phyloP scores from a whole-genome alignment of 1,140 invertebrate species.

The Zophobas atratus region DNA sequence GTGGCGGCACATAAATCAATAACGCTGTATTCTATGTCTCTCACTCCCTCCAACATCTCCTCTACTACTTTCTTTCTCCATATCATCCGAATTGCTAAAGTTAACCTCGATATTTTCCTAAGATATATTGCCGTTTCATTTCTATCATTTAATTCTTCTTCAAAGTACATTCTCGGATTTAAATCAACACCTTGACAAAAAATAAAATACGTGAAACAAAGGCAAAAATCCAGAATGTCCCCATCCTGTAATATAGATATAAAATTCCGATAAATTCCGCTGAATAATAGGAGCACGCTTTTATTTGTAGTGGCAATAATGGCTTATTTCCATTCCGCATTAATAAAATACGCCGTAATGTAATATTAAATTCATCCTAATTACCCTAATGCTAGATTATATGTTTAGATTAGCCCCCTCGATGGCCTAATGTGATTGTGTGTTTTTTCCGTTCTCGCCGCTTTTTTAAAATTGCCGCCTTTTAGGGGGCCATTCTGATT shows the following conservation, averaged over 20 bases:
- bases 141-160: slow-evolving; percentile 41
- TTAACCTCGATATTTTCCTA: slow-evolving; percentile 46
- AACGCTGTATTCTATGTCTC: slow-evolving; percentile 55
- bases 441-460: slow-evolving; percentile 18
- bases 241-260: background rate
- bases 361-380: slow-evolving; percentile 25
- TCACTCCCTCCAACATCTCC: slow-evolving; percentile 45
- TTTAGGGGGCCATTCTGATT: slow-evolving; percentile 65
- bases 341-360: slow-evolving; percentile 26
- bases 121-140: slow-evolving; percentile 44
- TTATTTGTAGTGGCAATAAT: slow-evolving; percentile 42
- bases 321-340: slow-evolving; percentile 30
- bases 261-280: slow-evolving; percentile 3
- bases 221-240: too few relatives aligned
- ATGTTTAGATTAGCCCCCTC: slow-evolving; percentile 9
- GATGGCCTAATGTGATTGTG: slow-evolving; percentile 17
- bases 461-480: slow-evolving; percentile 65
- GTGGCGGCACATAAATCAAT: slow-evolving; percentile 68
- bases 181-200: background rate
- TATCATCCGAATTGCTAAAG: slow-evolving; percentile 35
- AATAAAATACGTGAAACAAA: too few relatives aligned
- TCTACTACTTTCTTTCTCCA: slow-evolving; percentile 49
- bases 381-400: slow-evolving; percentile 31
- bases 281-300: slow-evolving; percentile 34
- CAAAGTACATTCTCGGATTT: background rate